Conservation (phyloP, 1,140 invertebrate genomes). For the Philaenus spumarius region DNA sequence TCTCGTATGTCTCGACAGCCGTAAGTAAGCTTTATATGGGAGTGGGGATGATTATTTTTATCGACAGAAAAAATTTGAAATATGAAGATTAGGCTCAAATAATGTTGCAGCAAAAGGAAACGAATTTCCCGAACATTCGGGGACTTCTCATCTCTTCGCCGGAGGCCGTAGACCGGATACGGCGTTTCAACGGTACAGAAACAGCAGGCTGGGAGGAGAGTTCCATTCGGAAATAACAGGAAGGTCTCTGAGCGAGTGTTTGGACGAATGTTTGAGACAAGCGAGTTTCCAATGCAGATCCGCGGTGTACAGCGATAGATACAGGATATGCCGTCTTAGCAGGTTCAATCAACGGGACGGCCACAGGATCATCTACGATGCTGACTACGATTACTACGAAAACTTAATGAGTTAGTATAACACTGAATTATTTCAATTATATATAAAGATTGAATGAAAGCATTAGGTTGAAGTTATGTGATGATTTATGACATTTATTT, state of each 20-base stretch:
- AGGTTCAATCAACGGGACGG: conserved; percentile 80
- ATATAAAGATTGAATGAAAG: no score
- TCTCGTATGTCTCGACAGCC: conserved; percentile 76
- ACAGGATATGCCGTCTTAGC: conserved; percentile 73
- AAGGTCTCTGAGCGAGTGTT: conserved; percentile 75
- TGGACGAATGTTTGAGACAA: conserved; percentile 81
- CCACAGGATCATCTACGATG: conserved; percentile 81
- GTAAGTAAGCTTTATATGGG: conserved; percentile 50
- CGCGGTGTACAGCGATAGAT: conserved; percentile 78
- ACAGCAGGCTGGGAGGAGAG: conserved; percentile 74
- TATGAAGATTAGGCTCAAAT: no score
- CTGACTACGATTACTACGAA: conserved; percentile 87
- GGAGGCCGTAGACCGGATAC: conserved; percentile 74
- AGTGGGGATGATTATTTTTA: no score
- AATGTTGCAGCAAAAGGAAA: conserved; percentile 40
- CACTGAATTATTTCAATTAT: no score
- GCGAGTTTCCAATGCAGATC: conserved; percentile 82
- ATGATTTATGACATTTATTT: no score
- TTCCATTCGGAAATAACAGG: conserved; percentile 85
- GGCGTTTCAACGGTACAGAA: conserved; percentile 80
- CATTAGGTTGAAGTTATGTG: no score
- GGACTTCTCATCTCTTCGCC: conserved; percentile 70
- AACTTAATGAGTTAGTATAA: conserved; percentile 33
- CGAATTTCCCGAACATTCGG: conserved; percentile 76
- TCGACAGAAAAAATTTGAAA: no score